phyloP scores from a whole-genome alignment of 1,140 invertebrate genomes.

The Papilio xuthus region DNA sequence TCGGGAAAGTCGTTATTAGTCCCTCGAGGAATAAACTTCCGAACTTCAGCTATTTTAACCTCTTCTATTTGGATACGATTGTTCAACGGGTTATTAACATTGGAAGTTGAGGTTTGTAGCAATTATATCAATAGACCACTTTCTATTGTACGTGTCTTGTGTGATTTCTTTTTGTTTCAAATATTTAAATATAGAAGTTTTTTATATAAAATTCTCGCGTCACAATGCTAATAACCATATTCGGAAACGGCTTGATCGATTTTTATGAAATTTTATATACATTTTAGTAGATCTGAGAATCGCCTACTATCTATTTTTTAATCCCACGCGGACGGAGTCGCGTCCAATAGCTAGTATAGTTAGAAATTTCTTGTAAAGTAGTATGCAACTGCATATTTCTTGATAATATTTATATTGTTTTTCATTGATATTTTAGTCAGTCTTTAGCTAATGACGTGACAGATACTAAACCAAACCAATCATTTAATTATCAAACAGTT shows the following conservation, averaged over 20 bases:
- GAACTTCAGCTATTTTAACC: slow-evolving; percentile 41
- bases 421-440: background rate
- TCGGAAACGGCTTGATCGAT: no score
- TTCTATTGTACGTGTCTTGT: slow-evolving; percentile 10
- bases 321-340: no score
- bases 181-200: background rate
- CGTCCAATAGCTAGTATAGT: no score
- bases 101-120: slow-evolving; percentile 17
- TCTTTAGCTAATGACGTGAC: background rate
- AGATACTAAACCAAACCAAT: slow-evolving; percentile 6
- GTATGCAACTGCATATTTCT: background rate
- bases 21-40: slow-evolving; percentile 40
- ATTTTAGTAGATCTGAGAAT: no score
- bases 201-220: no score
- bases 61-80: slow-evolving; percentile 37
- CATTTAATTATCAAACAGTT: slow-evolving; percentile 23
- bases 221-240: no score
- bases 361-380: no score
- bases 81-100: slow-evolving; percentile 26
- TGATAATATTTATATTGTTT: background rate
- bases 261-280: no score
- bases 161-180: background rate
- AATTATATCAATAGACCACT: background rate
- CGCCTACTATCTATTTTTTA: no score
- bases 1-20: slow-evolving; percentile 46